Conservation (phyloP, 2,113 vertebrate species). For the Narcine bancroftii region DNA sequence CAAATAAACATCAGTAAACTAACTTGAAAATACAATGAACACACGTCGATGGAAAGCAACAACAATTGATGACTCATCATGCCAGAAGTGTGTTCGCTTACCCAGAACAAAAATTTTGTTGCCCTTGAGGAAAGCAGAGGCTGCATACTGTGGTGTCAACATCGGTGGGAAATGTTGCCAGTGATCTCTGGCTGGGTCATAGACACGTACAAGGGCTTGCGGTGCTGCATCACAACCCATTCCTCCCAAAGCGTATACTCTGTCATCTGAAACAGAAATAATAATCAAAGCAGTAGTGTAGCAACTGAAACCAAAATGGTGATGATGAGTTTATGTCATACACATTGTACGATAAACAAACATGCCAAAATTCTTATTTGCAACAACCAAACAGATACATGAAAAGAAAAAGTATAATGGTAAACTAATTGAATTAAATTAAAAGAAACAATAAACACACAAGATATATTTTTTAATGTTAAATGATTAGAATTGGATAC, state of each 20-base stretch:
- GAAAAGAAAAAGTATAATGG: too few relatives aligned
- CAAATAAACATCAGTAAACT: not conserved
- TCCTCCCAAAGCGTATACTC: slow-evolving; percentile 80
- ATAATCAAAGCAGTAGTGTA: not conserved
- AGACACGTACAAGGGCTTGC: slow-evolving; percentile 80
- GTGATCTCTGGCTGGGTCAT: slow-evolving; percentile 75
- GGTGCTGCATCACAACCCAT: slow-evolving; percentile 87
- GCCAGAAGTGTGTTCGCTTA: slow-evolving; percentile 44
- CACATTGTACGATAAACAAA: too few relatives aligned
- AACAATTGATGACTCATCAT: not conserved
- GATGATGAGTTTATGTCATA: too few relatives aligned
- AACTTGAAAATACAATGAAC: not conserved
- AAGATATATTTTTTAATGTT: too few relatives aligned
- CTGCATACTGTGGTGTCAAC: slow-evolving; percentile 90
- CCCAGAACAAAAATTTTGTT: slow-evolving; percentile 85
- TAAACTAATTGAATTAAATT: too few relatives aligned
- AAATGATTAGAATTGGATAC: too few relatives aligned
- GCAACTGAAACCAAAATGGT: not conserved
- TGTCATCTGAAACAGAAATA: slow-evolving; percentile 66
- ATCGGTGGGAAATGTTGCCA: slow-evolving; percentile 82
- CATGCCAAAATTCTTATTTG: too few relatives aligned
- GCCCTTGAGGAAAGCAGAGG: slow-evolving; percentile 74
- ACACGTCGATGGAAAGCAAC: not conserved
- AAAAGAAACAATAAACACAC: too few relatives aligned
- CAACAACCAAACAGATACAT: too few relatives aligned